Evolutionary conservation across 2,797 vertebrate species (phyloP).

Genomic region (Helicolenus hilgendorfi): DNA sequence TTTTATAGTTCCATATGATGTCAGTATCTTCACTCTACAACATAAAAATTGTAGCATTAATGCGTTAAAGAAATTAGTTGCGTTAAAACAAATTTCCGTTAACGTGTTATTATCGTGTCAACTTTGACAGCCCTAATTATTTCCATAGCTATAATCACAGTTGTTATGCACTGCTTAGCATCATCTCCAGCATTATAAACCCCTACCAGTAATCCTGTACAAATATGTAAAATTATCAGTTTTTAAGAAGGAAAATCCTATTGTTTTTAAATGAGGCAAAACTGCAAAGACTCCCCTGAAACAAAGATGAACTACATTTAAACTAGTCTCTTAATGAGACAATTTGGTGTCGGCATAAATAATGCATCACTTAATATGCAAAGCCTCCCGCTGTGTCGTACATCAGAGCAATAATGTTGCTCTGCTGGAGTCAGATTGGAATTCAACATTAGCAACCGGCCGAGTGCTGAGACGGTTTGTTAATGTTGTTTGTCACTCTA

Average conservation of each 20-base stretch:
- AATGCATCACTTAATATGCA: conserved; percentile 73
- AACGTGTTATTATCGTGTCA: no score
- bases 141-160: not conserved
- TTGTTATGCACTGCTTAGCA: not conserved
- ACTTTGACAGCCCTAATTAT: no score
- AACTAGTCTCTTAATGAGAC: conserved; percentile 58
- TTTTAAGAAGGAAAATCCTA: not conserved
- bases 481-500: conserved; percentile 1
- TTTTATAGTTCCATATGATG: no score
- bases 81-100: no score
- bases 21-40: no score
- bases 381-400: conserved; percentile 44
- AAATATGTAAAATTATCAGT: not conserved
- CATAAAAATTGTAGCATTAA: no score
- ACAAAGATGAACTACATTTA: conserved; percentile 13
- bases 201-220: not conserved
- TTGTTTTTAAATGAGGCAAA: not conserved
- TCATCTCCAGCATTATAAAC: not conserved
- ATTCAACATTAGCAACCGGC: conserved; percentile 30
- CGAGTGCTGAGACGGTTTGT: conserved; percentile 9
- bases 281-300: not conserved
- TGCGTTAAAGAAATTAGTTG: no score
- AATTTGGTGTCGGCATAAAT: conserved; percentile 70
- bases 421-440: conserved; percentile 67
- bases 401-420: conserved; percentile 71